Conservation (phyloP, 2,888 invertebrate genomes). For the Nipponacmea schrenckii region DNA sequence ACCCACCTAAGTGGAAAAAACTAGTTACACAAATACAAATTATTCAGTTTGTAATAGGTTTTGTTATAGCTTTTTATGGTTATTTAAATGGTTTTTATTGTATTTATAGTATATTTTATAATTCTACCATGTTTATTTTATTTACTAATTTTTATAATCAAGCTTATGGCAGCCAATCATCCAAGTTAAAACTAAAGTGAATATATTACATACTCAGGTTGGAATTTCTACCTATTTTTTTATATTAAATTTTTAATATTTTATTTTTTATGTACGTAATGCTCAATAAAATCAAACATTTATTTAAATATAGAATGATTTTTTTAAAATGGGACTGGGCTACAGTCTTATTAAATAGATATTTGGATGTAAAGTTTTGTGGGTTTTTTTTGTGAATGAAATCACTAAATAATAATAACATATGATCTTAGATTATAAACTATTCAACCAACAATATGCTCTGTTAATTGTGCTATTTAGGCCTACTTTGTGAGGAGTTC, state of each 20-base stretch:
- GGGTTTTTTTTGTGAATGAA: too few relatives aligned
- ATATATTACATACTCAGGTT: not conserved
- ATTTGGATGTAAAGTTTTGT: too few relatives aligned
- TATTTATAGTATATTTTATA: slow-evolving; percentile 63
- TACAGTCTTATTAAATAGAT: too few relatives aligned
- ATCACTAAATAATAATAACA: too few relatives aligned
- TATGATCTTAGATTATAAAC: too few relatives aligned
- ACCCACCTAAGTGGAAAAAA: slow-evolving; percentile 60
- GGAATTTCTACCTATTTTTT: not conserved
- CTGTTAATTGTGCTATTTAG: too few relatives aligned
- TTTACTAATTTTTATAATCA: slow-evolving; percentile 62
- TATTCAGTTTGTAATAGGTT: slow-evolving; percentile 57
- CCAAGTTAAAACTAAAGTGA: slow-evolving; percentile 22
- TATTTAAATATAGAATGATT: too few relatives aligned
- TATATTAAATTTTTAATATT: not conserved
- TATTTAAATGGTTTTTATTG: slow-evolving; percentile 62
- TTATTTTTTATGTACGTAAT: too few relatives aligned
- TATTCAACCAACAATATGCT: too few relatives aligned
- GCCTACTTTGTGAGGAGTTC: too few relatives aligned
- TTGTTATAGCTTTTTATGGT: slow-evolving; percentile 53
- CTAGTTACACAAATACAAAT: slow-evolving; percentile 64
- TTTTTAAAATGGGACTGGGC: too few relatives aligned
- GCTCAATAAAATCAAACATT: too few relatives aligned
- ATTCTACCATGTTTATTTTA: slow-evolving; percentile 56
- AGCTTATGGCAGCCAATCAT: slow-evolving; percentile 46